Evolutionary conservation across 2,113 vertebrate genomes (phyloP), one percentile per base, ranked within the genome.

Genomic region (Orycteropus afer): DNA sequence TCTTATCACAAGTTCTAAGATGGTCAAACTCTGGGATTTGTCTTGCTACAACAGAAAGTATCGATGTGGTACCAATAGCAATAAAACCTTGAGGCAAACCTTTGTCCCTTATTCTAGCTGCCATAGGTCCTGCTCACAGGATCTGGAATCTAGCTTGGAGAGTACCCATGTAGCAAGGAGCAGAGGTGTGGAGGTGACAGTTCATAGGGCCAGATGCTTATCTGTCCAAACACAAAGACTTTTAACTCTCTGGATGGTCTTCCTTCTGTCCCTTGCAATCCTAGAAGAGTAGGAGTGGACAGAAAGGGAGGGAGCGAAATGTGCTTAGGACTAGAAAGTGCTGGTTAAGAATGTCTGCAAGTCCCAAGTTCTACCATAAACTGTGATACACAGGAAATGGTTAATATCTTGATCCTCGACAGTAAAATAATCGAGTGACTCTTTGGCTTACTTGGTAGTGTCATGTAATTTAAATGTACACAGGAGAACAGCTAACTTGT

Each of bases 401-500:
- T 82, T 78, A 90, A 74, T 91, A 51, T 63, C 65, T 87, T 51
- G 49, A 87, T 55, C 7, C 85, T 32, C 77, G 79, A 89, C 69
- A 90, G 53, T 45, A 84, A 93, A 79, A 96, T 86, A 91, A 90
- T 63, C 12, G 5, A 40, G n/a, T 12, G 71, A 95, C 81, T 29
- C 32, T 93, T 59, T 91, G 92, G 32, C 69, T 96, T 91, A 37
- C 32, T 86, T 69, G n/a, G 63, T 49, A 49, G 23, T 91, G 37
- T 59, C 20, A 51, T 59, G 9, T 93, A 91, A 86, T 93, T 93
- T 90, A 86, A 57, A 93, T n/a, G 90, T 57, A 81, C 45, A 67
- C 27, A 91, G 74, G 73, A 80, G 29, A 93, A 61, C 18, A 94
- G 61, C 73, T 94, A 96, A 95, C 95, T 74, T 97, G 95, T 93